phyloP scores from a whole-genome alignment of 1,140 invertebrate species.

The Bombyx mori region ASM3026992v2 NC_085107.1:13392501-13393000 shows the following conservation, averaged over 20 bases:
- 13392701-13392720: constrained; percentile 47
- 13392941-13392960: too few species aligned
- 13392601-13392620: constrained; percentile 64
- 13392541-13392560: constrained; percentile 68
- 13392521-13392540: constrained; percentile 63
- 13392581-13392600: constrained; percentile 49
- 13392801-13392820: not conserved
- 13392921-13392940: too few species aligned
- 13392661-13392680: constrained; percentile 53
- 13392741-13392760: constrained; percentile 15
- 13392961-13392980: too few species aligned
- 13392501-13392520: constrained; percentile 47
- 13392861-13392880: too few species aligned
- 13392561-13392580: constrained; percentile 63
- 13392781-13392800: constrained; percentile 1
- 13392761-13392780: constrained; percentile 1
- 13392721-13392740: constrained; percentile 52
- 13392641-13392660: constrained; percentile 32
- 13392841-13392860: too few species aligned
- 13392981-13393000: too few species aligned
- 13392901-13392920: too few species aligned
- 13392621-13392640: constrained; percentile 53
- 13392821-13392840: too few species aligned
- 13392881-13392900: too few species aligned
- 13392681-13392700: constrained; percentile 51